Evolutionary conservation across 2,797 vertebrate species (phyloP).

Genomic region (Chelonia mydas): DNA sequence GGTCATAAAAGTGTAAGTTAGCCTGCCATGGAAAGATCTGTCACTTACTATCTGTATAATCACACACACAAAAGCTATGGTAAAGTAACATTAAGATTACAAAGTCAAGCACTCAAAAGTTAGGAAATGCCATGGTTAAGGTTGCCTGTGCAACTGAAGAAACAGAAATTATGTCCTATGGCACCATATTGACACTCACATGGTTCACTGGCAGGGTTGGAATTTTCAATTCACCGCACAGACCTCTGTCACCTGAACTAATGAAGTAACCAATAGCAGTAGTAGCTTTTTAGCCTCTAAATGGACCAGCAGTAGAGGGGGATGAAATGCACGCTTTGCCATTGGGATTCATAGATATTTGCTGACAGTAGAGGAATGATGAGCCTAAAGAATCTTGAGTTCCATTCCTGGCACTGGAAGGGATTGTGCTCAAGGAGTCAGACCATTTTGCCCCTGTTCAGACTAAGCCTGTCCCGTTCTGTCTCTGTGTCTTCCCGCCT

Average conservation of each 20-base stretch:
- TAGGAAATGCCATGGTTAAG: too few species aligned
- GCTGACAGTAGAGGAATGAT: too few species aligned
- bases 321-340: too few species aligned
- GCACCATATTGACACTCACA: background rate
- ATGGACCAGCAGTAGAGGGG: too few species aligned
- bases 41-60: background rate
- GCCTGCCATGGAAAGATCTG: background rate
- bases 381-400: too few species aligned
- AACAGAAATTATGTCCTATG: background rate
- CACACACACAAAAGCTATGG: too few species aligned
- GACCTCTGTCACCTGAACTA: background rate
- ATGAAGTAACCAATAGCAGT: too few species aligned
- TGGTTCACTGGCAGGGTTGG: background rate
- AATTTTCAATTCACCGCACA: background rate
- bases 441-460: background rate
- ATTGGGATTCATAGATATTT: too few species aligned
- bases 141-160: background rate
- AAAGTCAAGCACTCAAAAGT: background rate
- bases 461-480: background rate
- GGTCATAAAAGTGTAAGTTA: background rate
- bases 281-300: too few species aligned
- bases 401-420: too few species aligned
- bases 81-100: background rate
- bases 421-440: background rate
- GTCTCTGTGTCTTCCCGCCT: background rate